phyloP scores from a whole-genome alignment of 2,888 invertebrate species.

The Cacoxenus indagator region DNA sequence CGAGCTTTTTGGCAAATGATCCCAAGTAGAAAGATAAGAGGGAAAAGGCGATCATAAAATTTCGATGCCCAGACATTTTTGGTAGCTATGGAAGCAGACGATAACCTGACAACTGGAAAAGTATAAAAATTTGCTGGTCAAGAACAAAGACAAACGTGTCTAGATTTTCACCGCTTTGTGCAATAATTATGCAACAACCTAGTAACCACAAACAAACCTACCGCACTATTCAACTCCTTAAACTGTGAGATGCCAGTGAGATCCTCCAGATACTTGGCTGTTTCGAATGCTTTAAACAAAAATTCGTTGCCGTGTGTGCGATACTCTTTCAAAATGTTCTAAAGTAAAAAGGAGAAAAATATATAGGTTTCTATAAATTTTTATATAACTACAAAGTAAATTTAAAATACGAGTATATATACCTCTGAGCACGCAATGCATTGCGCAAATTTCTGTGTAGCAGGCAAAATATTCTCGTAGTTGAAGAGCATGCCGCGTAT shows the following conservation, averaged over 20 bases:
- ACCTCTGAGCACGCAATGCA: constrained; percentile 92
- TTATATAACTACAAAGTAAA: background rate
- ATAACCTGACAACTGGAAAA: too few species aligned
- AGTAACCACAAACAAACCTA: constrained; percentile 71
- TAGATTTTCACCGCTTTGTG: too few species aligned
- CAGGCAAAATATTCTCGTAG: constrained; percentile 86
- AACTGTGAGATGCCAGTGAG: constrained; percentile 83
- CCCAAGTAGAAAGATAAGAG: too few species aligned
- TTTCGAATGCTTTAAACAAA: constrained; percentile 83
- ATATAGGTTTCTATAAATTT: background rate
- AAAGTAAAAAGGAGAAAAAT: constrained; percentile 8
- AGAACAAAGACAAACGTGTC: too few species aligned
- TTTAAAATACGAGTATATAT: too few species aligned
- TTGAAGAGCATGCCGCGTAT: constrained; percentile 91
- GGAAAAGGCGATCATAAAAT: too few species aligned
- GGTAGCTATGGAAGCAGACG: too few species aligned
- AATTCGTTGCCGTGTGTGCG: constrained; percentile 77
- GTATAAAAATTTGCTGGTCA: too few species aligned
- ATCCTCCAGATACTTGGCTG: constrained; percentile 86
- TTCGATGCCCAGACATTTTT: too few species aligned
- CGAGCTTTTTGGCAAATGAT: too few species aligned
- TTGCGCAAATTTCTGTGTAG: constrained; percentile 86
- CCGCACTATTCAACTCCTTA: constrained; percentile 75
- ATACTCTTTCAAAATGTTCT: constrained; percentile 72
- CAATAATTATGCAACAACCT: too few species aligned